Conservation (phyloP, 2,797 vertebrate genomes). For the Macrochelys suwanniensis region DNA sequence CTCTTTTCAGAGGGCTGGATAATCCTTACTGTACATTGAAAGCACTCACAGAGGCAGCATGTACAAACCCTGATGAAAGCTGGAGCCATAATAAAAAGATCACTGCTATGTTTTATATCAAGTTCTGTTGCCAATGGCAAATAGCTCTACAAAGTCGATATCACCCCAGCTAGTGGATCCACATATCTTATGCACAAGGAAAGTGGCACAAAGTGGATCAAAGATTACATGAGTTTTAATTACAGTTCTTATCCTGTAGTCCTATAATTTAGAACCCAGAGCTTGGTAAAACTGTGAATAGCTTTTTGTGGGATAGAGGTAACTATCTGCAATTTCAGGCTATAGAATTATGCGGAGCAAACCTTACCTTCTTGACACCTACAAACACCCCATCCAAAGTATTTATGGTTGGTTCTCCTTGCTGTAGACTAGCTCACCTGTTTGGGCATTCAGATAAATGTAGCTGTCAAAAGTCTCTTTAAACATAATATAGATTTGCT, state of each 20-base stretch:
- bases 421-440: not conserved
- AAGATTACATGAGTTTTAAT: not conserved
- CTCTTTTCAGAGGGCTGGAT: too few relatives aligned
- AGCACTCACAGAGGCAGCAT: not conserved
- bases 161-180: not conserved
- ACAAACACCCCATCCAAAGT: not conserved
- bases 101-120: not conserved
- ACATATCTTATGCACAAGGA: not conserved
- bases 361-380: not conserved
- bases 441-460: slow-evolving; percentile 13
- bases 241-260: not conserved
- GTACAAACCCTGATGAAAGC: not conserved
- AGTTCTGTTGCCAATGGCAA: not conserved
- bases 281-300: not conserved
- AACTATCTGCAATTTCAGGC: not conserved
- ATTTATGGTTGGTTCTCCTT: not conserved
- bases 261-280: not conserved
- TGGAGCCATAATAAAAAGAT: not conserved
- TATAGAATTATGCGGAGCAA: not conserved
- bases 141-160: not conserved
- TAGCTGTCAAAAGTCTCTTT: slow-evolving; percentile 17
- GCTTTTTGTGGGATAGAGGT: not conserved
- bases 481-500: not conserved
- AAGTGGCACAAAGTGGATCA: not conserved
- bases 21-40: not conserved